phyloP scores from a whole-genome alignment of 2,888 invertebrate species.

The Barypeithes pellucidus region DNA sequence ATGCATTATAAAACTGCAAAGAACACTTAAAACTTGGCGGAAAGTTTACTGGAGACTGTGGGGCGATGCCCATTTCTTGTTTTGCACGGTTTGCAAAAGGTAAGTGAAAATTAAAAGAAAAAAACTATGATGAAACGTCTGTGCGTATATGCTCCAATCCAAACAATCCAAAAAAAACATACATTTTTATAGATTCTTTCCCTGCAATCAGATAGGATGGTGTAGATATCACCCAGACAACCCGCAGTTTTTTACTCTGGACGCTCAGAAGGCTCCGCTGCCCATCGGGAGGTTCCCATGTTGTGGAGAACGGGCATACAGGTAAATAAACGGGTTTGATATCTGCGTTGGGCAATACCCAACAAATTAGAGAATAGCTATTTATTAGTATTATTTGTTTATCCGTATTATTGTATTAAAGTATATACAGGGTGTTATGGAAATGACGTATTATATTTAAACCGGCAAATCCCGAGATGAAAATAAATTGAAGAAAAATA shows the following conservation, averaged over 20 bases:
- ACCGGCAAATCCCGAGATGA: too few species aligned
- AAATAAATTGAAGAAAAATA: too few species aligned
- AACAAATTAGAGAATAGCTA: background rate
- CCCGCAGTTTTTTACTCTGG: conserved; percentile 83
- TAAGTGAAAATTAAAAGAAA: background rate
- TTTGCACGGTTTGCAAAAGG: conserved; percentile 84
- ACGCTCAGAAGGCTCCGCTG: conserved; percentile 76
- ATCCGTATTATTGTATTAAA: too few species aligned
- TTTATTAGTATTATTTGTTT: too few species aligned
- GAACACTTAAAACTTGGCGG: conserved; percentile 89
- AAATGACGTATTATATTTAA: too few species aligned
- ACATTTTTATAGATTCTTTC: conserved; percentile 74
- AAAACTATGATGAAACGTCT: too few species aligned
- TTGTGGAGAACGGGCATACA: conserved; percentile 89
- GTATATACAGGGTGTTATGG: too few species aligned
- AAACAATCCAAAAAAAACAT: too few species aligned
- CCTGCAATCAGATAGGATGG: conserved; percentile 85
- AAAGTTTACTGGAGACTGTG: conserved; percentile 93
- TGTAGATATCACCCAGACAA: conserved; percentile 87
- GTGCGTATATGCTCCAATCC: too few species aligned
- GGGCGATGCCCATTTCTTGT: conserved; percentile 92
- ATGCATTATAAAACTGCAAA: conserved; percentile 83
- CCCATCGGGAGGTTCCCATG: conserved; percentile 86
- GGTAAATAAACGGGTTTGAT: conserved; percentile 36
- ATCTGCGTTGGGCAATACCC: too few species aligned